Conservation (phyloP, 1,140 invertebrate genomes). For the Heliconius hermathena region DNA sequence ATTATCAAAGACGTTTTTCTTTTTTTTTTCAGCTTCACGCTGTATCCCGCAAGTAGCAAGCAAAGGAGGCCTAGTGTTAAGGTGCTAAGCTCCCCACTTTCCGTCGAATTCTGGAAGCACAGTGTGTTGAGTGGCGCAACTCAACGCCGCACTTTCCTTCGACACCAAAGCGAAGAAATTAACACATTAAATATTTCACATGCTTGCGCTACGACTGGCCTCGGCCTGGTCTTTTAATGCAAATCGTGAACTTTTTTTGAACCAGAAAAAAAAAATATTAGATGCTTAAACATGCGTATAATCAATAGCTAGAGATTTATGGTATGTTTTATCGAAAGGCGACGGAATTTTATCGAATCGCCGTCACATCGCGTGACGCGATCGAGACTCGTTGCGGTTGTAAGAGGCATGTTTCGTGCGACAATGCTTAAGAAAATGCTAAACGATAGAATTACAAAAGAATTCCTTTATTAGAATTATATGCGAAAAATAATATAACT, state of each 20-base stretch:
- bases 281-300: conserved; percentile 2
- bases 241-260: not conserved
- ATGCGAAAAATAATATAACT: conserved; percentile 9
- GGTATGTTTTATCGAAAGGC: conserved; percentile 17
- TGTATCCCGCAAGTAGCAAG: too few relatives aligned
- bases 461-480: conserved; percentile 18
- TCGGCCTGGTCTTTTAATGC: not conserved
- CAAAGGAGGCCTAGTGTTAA: too few relatives aligned
- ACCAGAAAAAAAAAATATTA: not conserved
- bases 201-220: too few relatives aligned
- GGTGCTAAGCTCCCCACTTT: too few relatives aligned
- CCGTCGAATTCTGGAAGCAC: too few relatives aligned
- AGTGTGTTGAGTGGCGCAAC: too few relatives aligned
- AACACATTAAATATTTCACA: too few relatives aligned
- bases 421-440: conserved; percentile 47
- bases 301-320: conserved; percentile 18
- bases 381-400: conserved; percentile 24
- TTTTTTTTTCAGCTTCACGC: not conserved
- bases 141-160: too few relatives aligned
- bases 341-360: conserved; percentile 27
- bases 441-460: conserved; percentile 29
- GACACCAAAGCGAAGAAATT: too few relatives aligned
- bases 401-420: conserved; percentile 32
- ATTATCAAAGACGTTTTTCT: conserved; percentile 23
- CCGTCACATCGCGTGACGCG: conserved; percentile 42